Evolutionary conservation across 2,797 vertebrate genomes (phyloP).

Genomic region (Manis pentadactyla): DNA sequence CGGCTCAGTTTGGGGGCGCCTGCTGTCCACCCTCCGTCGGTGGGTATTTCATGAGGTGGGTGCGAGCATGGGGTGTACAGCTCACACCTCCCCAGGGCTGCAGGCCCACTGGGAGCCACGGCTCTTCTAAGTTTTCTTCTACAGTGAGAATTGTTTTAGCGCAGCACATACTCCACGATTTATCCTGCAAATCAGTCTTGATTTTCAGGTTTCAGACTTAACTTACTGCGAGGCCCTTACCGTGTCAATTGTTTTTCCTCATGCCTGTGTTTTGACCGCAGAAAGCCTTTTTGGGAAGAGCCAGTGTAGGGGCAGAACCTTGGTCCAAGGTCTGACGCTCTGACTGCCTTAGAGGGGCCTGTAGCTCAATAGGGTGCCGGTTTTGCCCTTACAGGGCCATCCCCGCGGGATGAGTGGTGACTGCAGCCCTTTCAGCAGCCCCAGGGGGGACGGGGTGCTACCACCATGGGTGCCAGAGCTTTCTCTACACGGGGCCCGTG

Average conservation of each 20-base stretch:
- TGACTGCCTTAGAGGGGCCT: too few relatives aligned
- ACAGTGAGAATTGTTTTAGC: not conserved
- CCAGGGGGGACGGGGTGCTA: fast-evolving
- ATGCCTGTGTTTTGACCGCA: not conserved
- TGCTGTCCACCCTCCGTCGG: too few relatives aligned
- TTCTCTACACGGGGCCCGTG: not conserved
- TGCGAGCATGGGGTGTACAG: not conserved
- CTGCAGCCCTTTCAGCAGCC: not conserved
- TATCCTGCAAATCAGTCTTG: not conserved
- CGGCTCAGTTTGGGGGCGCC: too few relatives aligned
- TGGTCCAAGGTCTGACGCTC: not conserved
- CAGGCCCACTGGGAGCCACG: too few relatives aligned
- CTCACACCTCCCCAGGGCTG: not conserved
- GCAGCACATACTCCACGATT: not conserved
- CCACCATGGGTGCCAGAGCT: not conserved
- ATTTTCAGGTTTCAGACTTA: not conserved
- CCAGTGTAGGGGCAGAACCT: not conserved
- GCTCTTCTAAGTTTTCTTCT: not conserved
- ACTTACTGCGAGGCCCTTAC: not conserved
- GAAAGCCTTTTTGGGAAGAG: not conserved
- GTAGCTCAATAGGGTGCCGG: fast-evolving
- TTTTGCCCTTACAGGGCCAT: not conserved
- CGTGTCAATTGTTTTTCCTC: not conserved
- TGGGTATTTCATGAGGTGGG: not conserved
- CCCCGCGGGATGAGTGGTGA: fast-evolving